phyloP scores from a whole-genome alignment of 2,888 invertebrate species.

The Allophyes oxyacanthae region DNA sequence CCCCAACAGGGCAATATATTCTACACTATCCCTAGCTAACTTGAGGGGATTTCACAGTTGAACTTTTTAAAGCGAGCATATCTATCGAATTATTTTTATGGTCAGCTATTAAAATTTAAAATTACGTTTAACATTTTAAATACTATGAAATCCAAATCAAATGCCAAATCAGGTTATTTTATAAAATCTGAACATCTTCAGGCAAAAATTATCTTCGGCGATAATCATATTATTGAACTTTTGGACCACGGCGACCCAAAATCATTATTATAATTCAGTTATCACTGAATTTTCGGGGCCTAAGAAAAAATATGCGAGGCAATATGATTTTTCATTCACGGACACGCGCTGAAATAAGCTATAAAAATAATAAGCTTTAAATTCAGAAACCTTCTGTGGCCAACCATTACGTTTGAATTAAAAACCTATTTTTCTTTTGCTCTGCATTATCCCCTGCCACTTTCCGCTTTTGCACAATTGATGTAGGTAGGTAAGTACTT shows the following conservation, averaged over 20 bases:
- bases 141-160: no score
- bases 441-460: slow-evolving; percentile 30
- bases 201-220: background rate
- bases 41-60: slow-evolving; percentile 7
- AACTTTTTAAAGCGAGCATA: slow-evolving; percentile 24
- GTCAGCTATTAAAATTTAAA: background rate
- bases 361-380: slow-evolving; percentile 41
- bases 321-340: slow-evolving; percentile 34
- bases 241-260: slow-evolving; percentile 4
- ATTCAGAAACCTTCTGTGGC: slow-evolving; percentile 38
- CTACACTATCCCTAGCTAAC: slow-evolving; percentile 25
- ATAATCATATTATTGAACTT: background rate
- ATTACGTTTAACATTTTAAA: background rate
- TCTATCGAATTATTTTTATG: slow-evolving; percentile 9
- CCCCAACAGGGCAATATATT: slow-evolving; percentile 41
- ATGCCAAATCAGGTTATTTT: background rate
- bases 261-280: slow-evolving; percentile 21
- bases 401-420: slow-evolving; percentile 48
- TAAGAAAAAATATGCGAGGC: slow-evolving; percentile 4
- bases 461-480: slow-evolving; percentile 34
- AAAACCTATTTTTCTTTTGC: slow-evolving; percentile 38
- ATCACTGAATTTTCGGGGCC: slow-evolving; percentile 2
- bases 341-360: slow-evolving; percentile 21
- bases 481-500: no score
- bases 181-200: background rate